phyloP scores from a whole-genome alignment of 1,140 invertebrate species.

The Rhopalosiphum maidis region DNA sequence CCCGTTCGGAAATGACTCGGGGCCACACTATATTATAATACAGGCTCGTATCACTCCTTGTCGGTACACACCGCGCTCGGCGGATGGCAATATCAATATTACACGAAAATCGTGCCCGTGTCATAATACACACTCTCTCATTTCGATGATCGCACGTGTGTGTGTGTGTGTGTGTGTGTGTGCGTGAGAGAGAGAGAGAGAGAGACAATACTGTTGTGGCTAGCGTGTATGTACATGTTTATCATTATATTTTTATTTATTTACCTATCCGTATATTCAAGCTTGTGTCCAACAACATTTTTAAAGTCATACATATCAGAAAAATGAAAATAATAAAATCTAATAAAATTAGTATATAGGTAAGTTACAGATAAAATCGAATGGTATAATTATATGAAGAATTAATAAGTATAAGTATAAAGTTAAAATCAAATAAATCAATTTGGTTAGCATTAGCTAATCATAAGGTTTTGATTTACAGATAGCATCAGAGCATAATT shows the following conservation, averaged over 20 bases:
- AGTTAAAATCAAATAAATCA: too few species aligned
- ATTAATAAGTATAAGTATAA: too few species aligned
- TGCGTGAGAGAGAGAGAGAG: too few species aligned
- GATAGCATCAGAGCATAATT: too few species aligned
- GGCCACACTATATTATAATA: slow-evolving; percentile 3
- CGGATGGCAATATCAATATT: slow-evolving; percentile 29
- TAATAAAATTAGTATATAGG: too few species aligned
- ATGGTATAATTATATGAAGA: too few species aligned
- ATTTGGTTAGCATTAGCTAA: too few species aligned
- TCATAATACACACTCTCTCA: background rate
- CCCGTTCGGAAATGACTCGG: background rate
- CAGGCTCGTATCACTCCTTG: background rate
- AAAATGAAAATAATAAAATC: too few species aligned
- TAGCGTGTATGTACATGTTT: background rate
- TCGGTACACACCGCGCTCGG: background rate
- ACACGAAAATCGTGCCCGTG: slow-evolving; percentile 45
- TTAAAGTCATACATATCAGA: background rate
- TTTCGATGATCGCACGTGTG: background rate
- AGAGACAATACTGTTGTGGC: background rate
- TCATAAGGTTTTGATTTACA: too few species aligned
- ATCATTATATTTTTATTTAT: background rate
- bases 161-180: too few species aligned
- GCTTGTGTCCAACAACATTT: background rate
- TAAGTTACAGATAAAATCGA: too few species aligned
- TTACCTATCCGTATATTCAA: background rate